Evolutionary conservation across 2,888 invertebrate species (phyloP).

Genomic region (Cryptus viduatorius): DNA sequence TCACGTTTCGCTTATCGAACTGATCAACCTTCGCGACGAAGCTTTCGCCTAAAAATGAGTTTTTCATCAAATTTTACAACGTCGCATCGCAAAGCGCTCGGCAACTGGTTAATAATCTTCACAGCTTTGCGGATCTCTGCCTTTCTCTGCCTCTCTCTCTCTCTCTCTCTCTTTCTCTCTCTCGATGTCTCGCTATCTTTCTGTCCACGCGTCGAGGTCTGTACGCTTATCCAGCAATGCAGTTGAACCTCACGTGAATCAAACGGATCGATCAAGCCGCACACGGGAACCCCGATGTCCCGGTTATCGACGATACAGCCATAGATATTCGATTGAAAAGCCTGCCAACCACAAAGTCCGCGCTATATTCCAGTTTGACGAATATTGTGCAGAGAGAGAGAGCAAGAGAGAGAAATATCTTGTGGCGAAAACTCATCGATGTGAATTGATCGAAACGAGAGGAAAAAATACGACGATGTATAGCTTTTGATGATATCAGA

Average conservation of each 20-base stretch:
- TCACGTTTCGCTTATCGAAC: no score
- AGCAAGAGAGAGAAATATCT: not conserved
- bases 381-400: not conserved
- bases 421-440: slow-evolving; percentile 37
- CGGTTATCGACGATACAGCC: slow-evolving; percentile 44
- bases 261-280: slow-evolving; percentile 54
- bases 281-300: slow-evolving; percentile 32
- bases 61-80: not conserved
- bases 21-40: no score
- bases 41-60: no score
- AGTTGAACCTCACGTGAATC: slow-evolving; percentile 34
- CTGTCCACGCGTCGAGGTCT: not conserved
- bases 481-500: slow-evolving; percentile 6
- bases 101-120: slow-evolving; percentile 43
- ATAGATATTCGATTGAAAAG: slow-evolving; percentile 51
- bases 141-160: no score
- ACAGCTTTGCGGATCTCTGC: slow-evolving; percentile 2
- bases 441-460: slow-evolving; percentile 28
- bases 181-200: slow-evolving; percentile 13
- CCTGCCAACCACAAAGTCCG: slow-evolving; percentile 25
- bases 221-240: not conserved
- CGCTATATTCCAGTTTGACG: not conserved
- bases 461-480: not conserved
- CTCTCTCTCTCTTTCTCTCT: no score
- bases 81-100: slow-evolving; percentile 14